Evolutionary conservation across 2,888 invertebrate genomes (phyloP).

Genomic region (Stenodera caucasica): DNA sequence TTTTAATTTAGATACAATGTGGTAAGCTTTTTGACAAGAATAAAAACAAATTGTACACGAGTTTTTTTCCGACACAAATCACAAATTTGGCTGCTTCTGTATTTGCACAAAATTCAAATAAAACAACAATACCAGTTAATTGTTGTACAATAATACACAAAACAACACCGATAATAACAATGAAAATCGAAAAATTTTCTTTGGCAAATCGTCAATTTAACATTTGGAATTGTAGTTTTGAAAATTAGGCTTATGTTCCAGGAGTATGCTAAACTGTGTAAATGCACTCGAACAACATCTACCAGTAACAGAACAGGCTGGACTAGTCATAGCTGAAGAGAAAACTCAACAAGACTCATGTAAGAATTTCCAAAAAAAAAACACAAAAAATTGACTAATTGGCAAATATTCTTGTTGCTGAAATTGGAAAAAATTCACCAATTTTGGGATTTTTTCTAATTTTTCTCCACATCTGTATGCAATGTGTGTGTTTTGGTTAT

Average conservation of each 20-base stretch:
- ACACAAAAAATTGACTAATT: too few species aligned
- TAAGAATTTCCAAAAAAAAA: slow-evolving; percentile 58
- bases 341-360: slow-evolving; percentile 79
- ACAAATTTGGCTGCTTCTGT: slow-evolving; percentile 28
- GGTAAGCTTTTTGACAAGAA: neutral
- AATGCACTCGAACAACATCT: slow-evolving; percentile 90
- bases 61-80: slow-evolving; percentile 9
- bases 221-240: slow-evolving; percentile 23
- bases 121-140: slow-evolving; percentile 10
- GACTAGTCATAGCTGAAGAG: slow-evolving; percentile 76
- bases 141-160: too few species aligned
- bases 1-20: neutral
- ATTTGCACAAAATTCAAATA: slow-evolving; percentile 19
- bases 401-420: too few species aligned
- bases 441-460: neutral
- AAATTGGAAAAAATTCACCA: neutral
- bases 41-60: neutral
- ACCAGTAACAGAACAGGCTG: slow-evolving; percentile 75
- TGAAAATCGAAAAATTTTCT: neutral
- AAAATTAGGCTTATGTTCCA: slow-evolving; percentile 59
- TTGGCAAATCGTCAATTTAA: neutral
- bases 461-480: slow-evolving; percentile 5
- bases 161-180: too few species aligned
- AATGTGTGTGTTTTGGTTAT: slow-evolving; percentile 10
- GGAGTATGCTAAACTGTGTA: slow-evolving; percentile 95